A percentile compares a stretch with the other conserved stretches of the same genome.
phyloP scores from a whole-genome alignment of 2,888 invertebrate species.

The Andrena marginata region DNA sequence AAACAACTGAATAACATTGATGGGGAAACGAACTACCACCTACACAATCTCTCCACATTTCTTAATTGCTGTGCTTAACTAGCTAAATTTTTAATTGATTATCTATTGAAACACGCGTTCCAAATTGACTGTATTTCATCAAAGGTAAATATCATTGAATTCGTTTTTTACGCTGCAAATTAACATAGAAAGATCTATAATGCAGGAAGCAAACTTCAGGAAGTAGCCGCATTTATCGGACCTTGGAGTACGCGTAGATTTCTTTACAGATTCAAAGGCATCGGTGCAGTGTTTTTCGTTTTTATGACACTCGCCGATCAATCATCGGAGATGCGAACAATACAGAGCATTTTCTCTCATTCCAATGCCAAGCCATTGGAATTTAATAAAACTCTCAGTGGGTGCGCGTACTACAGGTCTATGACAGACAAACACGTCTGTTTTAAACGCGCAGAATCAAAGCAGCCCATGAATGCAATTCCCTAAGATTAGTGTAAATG shows the following conservation, averaged over 20 bases:
- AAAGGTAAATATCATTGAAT: background rate
- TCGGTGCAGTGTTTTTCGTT: conserved; percentile 54
- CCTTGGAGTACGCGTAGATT: conserved; percentile 39
- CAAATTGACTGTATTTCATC: background rate
- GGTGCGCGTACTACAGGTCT: conserved; percentile 59
- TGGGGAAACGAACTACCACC: background rate
- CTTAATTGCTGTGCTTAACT: background rate
- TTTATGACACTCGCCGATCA: conserved; percentile 58
- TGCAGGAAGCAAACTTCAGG: conserved; percentile 34
- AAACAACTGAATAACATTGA: background rate
- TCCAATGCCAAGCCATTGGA: conserved; percentile 66
- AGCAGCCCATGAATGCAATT: background rate
- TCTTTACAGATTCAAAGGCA: conserved; percentile 51
- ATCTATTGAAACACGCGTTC: background rate
- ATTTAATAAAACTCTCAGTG: conserved; percentile 76
- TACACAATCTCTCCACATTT: background rate
- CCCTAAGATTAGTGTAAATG: background rate
- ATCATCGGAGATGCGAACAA: conserved; percentile 53
- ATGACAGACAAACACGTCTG: conserved; percentile 51
- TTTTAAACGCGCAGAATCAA: conserved; percentile 44
- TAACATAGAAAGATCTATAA: background rate
- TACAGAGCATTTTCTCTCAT: conserved; percentile 65
- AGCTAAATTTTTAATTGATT: background rate
- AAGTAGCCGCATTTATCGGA: background rate
- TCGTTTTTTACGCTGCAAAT: background rate